A percentile compares a stretch with the other conserved stretches of the same genome.
phyloP scores from a whole-genome alignment of 1,140 invertebrate genomes.

The Leguminivora glycinivorella region DNA sequence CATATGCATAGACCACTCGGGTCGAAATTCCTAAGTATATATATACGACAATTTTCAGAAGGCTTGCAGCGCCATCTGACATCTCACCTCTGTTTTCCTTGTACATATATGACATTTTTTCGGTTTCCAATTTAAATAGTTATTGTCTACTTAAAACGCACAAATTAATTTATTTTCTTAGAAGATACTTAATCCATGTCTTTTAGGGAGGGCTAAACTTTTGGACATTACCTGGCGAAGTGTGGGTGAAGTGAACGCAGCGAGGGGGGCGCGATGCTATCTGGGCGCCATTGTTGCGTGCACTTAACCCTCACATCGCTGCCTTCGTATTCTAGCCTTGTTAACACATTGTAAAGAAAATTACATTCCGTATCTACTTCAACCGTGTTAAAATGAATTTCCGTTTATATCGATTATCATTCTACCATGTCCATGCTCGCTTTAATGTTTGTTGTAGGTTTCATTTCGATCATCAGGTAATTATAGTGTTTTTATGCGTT shows the following conservation, averaged over 20 bases:
- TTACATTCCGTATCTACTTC: constrained; percentile 66
- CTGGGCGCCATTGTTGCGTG: constrained; percentile 69
- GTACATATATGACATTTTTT: too few relatives aligned
- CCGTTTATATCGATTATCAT: constrained; percentile 71
- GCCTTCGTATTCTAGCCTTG: constrained; percentile 66
- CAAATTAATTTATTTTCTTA: too few relatives aligned
- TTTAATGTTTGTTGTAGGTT: constrained; percentile 29
- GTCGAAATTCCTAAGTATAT: too few relatives aligned
- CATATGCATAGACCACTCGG: too few relatives aligned
- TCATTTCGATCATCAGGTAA: constrained; percentile 13
- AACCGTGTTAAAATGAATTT: constrained; percentile 58
- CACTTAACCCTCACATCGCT: constrained; percentile 71
- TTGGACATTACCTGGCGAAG: constrained; percentile 5
- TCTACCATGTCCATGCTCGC: constrained; percentile 61
- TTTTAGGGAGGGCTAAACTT: background rate
- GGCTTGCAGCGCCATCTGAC: too few relatives aligned
- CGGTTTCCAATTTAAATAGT: too few relatives aligned
- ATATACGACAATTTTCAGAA: too few relatives aligned
- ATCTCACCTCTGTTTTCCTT: too few relatives aligned
- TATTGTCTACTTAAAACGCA: too few relatives aligned
- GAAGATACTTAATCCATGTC: too few relatives aligned
- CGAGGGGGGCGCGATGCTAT: constrained; percentile 67
- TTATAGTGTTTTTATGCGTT: background rate
- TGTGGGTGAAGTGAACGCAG: constrained; percentile 27
- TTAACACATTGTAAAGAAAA: constrained; percentile 77